Evolutionary conservation across 1,140 invertebrate genomes (phyloP), one percentile per base, ranked within the genome.

Genomic region (Drosophila busckii): DNA sequence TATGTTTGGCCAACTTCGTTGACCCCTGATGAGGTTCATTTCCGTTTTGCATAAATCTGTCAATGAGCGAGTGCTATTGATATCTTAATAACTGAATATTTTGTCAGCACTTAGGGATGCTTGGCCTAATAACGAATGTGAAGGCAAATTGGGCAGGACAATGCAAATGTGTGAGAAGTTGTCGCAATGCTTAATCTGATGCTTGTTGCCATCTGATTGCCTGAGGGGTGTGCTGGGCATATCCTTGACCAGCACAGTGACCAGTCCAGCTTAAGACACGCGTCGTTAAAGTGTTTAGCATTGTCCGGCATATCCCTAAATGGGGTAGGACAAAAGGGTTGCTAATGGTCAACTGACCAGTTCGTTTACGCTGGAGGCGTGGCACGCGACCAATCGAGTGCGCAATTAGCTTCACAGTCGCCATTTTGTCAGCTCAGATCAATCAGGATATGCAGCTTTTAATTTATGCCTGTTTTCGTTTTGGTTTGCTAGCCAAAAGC

Each of bases 101-200:
- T 73, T 68, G 68, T 64, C 31, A 44, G 45, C 73, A 53, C 53
- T 66, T 34, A 56, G 41, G 53, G 56, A 50, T 50, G 49, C 44
- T 28, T 1, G 4, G 4, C 8, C 16, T n/a, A 10, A 15, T 20
- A 42, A 9, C 13, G 22, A 48, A 29, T 31, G 59, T 37, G 16
- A 48, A 69, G 52, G 68, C 68, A n/a, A n/a, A 45, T 52, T 34
- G 19, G 8, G n/a, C 9, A 44, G 23, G 46, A 56, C 55, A 75
- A 75, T 75, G 65, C 60, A 65, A 75, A 75, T 70, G 67, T 52
- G 73, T 26, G 54, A 80, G 60, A 60, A 41, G 9, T 26, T 42
- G 9, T 25, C 31, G 1, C 16, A 12, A 13, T 34, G 15, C 10
- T 31, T 3, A 32, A n/a, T 20, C 32, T n/a, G n/a, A n/a, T n/a